These are phyloP conservation scores for rabbit (Oryctolagus cuniculus) DNA, from an alignment of 2,113 vertebrate species.

Conservation along the genomic window DNA sequence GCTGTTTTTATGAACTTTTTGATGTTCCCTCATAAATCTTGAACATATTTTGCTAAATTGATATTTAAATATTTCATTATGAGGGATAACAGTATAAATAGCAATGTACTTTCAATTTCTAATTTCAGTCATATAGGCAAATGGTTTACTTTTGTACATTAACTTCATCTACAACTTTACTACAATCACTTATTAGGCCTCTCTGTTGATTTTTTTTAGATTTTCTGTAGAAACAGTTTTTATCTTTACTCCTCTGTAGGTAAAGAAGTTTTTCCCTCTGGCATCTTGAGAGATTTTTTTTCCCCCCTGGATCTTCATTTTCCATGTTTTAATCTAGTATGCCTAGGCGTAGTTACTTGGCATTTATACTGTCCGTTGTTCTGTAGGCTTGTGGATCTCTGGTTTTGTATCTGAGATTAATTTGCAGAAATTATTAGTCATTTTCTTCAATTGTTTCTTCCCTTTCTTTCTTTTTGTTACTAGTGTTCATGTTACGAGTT, in stretches of 20 bases:
- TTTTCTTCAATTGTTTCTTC: slow-evolving; percentile 4
- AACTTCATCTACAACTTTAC: neutral
- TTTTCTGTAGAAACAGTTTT: neutral
- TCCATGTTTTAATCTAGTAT: neutral
- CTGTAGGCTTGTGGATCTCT: neutral
- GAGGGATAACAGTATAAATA: neutral
- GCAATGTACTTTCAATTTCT: neutral
- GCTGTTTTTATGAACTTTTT: too few species aligned
- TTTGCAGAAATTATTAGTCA: neutral
- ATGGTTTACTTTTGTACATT: neutral
- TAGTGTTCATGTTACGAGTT: neutral
- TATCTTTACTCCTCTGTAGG: neutral
- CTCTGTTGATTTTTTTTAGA: neutral
- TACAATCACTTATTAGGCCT: neutral
- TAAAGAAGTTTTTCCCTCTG: neutral
- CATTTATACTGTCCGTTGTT: neutral
- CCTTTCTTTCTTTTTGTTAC: neutral
- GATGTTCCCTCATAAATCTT: neutral
- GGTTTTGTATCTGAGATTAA: neutral
- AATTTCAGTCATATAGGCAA: too few species aligned
- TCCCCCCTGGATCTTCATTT: neutral
- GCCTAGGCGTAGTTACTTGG: neutral
- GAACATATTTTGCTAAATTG: neutral
- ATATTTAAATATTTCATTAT: neutral
- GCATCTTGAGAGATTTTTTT: neutral